phyloP scores from a whole-genome alignment of 2,888 invertebrate genomes.

The Eurytoma californica region DNA sequence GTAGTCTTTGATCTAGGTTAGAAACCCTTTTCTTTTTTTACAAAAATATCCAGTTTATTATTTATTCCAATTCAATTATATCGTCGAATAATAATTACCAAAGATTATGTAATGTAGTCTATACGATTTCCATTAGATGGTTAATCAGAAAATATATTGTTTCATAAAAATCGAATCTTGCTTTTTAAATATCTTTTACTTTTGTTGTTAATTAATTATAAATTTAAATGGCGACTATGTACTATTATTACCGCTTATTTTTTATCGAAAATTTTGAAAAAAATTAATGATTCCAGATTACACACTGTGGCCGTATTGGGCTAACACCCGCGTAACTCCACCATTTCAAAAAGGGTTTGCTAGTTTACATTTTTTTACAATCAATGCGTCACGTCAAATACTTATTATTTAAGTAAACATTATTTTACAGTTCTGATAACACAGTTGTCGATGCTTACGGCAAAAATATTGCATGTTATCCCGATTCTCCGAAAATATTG shows the following conservation, averaged over 20 bases:
- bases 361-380: conserved; percentile 10
- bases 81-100: too few species aligned
- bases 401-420: background rate
- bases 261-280: conserved; percentile 51
- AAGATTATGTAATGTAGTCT: too few species aligned
- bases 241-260: conserved; percentile 34
- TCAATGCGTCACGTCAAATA: background rate
- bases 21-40: conserved; percentile 28
- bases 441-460: conserved; percentile 75
- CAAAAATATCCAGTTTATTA: too few species aligned
- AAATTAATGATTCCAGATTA: conserved; percentile 77
- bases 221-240: background rate
- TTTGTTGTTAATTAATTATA: too few species aligned
- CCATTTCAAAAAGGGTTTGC: conserved; percentile 78
- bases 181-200: too few species aligned
- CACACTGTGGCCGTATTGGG: conserved; percentile 86
- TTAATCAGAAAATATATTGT: too few species aligned
- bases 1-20: conserved; percentile 77
- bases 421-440: conserved; percentile 61
- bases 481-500: conserved; percentile 80
- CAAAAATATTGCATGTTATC: conserved; percentile 76
- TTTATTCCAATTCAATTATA: too few species aligned
- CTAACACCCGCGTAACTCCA: conserved; percentile 82
- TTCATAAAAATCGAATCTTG: too few species aligned
- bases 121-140: too few species aligned